A percentile compares a stretch with the other conserved stretches of the same genome.
These are phyloP conservation scores for Spatulosminthurus flaviceps DNA, from an alignment of 2,888 invertebrate genomes.

Conservation along the genomic window DNA sequence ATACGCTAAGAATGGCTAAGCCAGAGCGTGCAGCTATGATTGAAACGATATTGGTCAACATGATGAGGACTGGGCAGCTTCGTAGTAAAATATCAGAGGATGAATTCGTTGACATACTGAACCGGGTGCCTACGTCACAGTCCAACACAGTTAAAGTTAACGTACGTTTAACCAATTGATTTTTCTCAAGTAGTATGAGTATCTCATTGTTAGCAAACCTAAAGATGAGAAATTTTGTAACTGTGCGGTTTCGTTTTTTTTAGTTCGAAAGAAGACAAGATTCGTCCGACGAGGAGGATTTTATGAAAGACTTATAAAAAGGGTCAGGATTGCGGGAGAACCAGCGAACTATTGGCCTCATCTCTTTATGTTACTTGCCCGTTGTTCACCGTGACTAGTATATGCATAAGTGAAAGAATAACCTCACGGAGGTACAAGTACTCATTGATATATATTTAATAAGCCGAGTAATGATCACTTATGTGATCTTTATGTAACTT, in stretches of 20 bases:
- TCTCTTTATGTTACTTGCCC: not conserved
- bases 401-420: not conserved
- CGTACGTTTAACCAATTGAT: no score
- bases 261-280: slow-evolving; percentile 42
- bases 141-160: slow-evolving; percentile 45
- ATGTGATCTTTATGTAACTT: no score
- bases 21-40: slow-evolving; percentile 96
- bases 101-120: slow-evolving; percentile 84
- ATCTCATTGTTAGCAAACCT: no score
- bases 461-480: no score
- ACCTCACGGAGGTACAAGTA: no score
- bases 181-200: no score
- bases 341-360: not conserved
- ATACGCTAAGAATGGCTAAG: slow-evolving; percentile 90
- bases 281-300: slow-evolving; percentile 45
- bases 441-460: no score
- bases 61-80: slow-evolving; percentile 93
- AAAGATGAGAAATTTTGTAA: no score
- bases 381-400: not conserved
- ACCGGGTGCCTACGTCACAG: slow-evolving; percentile 71
- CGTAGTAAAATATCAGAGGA: slow-evolving; percentile 83
- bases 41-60: slow-evolving; percentile 91
- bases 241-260: not conserved
- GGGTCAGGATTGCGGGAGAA: not conserved
- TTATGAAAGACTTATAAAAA: slow-evolving; percentile 45